phyloP scores from a whole-genome alignment of 1,140 invertebrate species.

The Drosophila pectinifera region DNA sequence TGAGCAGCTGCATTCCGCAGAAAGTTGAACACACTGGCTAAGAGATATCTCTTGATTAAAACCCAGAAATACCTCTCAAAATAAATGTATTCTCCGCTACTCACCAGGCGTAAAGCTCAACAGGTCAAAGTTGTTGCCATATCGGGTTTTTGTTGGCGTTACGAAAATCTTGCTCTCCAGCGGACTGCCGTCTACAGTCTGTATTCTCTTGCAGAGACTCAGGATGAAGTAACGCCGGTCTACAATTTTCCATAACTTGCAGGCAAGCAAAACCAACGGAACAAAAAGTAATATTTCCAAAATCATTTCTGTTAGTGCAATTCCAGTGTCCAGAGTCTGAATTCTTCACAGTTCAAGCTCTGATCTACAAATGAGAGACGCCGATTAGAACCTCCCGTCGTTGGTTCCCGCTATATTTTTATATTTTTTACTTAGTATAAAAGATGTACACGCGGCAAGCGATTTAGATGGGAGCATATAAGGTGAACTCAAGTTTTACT shows the following conservation, averaged over 20 bases:
- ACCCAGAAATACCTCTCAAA: too few species aligned
- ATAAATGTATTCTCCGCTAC: too few species aligned
- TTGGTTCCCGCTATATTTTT: too few species aligned
- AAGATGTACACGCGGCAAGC: too few species aligned
- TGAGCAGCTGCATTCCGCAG: conserved; percentile 25
- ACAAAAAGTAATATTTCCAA: conserved; percentile 3
- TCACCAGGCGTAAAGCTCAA: conserved; percentile 51
- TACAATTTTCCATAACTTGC: conserved; percentile 25
- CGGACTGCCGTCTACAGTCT: conserved; percentile 57
- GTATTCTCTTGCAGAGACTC: conserved; percentile 50
- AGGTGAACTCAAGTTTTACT: too few species aligned
- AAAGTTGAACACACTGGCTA: conserved; percentile 51
- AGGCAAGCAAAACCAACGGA: conserved; percentile 8
- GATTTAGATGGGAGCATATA: too few species aligned
- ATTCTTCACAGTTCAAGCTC: conserved; percentile 26
- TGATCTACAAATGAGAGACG: conserved; percentile 15
- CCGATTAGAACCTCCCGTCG: conserved; percentile 3
- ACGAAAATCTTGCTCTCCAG: conserved; percentile 48
- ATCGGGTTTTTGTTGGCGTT: conserved; percentile 54
- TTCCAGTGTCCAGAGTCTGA: not conserved
- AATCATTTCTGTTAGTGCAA: conserved; percentile 11
- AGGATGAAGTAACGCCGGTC: conserved; percentile 57
- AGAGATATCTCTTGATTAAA: not conserved
- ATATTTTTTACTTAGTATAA: too few species aligned
- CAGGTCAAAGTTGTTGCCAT: conserved; percentile 79